Evolutionary conservation across 2,888 invertebrate genomes (phyloP).

Genomic region (Trissoscelio sp.): DNA sequence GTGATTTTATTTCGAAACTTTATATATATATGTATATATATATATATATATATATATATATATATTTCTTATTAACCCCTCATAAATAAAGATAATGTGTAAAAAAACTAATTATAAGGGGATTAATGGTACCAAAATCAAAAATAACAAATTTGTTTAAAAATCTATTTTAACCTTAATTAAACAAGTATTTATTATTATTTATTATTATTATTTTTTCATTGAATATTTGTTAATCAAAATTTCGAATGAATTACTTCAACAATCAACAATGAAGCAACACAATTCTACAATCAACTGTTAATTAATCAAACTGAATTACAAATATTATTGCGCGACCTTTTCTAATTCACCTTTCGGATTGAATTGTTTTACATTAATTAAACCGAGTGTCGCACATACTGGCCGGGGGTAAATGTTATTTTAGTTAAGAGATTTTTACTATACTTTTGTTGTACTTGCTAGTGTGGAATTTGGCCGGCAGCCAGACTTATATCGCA

Average conservation of each 20-base stretch:
- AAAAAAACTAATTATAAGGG: too few relatives aligned
- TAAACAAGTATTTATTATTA: too few relatives aligned
- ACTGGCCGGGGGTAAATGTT: constrained; percentile 3
- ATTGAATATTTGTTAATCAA: too few relatives aligned
- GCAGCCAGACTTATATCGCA: constrained; percentile 25
- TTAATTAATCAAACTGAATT: neutral
- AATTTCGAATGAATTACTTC: neutral
- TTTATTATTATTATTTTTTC: too few relatives aligned
- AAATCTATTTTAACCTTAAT: too few relatives aligned
- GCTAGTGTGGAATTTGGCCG: constrained; percentile 26
- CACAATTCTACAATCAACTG: neutral
- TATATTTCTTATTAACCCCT: too few relatives aligned
- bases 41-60: too few relatives aligned
- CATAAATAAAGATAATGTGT: too few relatives aligned
- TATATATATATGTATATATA: too few relatives aligned
- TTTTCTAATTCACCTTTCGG: constrained; percentile 5
- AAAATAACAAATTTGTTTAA: too few relatives aligned
- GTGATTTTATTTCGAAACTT: too few relatives aligned
- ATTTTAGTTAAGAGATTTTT: constrained; percentile 31
- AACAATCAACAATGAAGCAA: neutral
- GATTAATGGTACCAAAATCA: too few relatives aligned
- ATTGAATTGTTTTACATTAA: constrained; percentile 28
- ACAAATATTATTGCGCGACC: neutral
- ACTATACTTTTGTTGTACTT: constrained; percentile 31
- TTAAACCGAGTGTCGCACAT: neutral